phyloP scores from a whole-genome alignment of 2,888 invertebrate species.

The Isoperla grammatica region DNA sequence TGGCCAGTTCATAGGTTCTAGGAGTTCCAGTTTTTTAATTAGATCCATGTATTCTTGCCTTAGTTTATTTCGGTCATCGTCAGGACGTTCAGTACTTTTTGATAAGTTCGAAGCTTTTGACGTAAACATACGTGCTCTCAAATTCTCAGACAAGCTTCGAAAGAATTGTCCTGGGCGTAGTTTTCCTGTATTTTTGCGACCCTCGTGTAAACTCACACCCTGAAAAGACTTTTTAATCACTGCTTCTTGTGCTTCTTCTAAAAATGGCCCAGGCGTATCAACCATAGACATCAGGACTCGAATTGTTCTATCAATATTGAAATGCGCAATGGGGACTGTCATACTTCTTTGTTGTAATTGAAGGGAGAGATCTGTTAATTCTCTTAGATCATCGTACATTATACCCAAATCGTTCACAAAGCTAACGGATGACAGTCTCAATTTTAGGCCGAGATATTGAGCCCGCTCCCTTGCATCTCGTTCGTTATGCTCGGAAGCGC shows the following conservation, averaged over 20 bases:
- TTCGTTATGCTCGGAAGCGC: background rate
- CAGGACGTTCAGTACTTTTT: background rate
- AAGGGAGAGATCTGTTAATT: background rate
- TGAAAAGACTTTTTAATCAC: background rate
- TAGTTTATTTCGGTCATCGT: background rate
- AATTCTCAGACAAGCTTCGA: background rate
- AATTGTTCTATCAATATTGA: background rate
- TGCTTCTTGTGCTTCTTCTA: background rate
- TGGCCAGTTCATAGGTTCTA: too few relatives aligned
- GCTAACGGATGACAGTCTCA: background rate
- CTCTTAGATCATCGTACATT: background rate
- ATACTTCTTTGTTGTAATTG: background rate
- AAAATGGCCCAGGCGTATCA: background rate
- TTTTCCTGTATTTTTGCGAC: background rate
- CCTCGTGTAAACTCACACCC: background rate
- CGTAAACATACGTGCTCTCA: background rate
- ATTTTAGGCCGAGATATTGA: background rate
- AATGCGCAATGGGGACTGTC: background rate
- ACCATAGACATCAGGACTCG: background rate
- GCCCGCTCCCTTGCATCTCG: background rate
- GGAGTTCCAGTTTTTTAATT: too few relatives aligned
- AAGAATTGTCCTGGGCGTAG: background rate
- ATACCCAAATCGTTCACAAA: conserved; percentile 6
- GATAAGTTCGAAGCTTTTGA: background rate
- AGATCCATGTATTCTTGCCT: background rate